A percentile compares a stretch with the other conserved stretches of the same genome.
Conservation (phyloP, 2,113 vertebrate species). For the Myrmecophaga tridactyla region DNA sequence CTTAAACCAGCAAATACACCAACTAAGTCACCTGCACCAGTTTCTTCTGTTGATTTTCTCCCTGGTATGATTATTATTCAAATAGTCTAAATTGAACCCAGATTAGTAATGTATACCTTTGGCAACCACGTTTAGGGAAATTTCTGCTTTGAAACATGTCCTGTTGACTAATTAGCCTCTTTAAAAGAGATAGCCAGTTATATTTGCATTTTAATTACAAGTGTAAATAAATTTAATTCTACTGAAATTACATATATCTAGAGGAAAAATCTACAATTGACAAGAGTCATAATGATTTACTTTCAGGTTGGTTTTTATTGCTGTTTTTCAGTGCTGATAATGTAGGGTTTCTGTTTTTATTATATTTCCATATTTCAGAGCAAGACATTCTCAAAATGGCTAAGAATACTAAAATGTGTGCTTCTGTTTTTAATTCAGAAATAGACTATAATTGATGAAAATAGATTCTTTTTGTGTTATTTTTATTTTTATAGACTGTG, state of each 20-base stretch:
- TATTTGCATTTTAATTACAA: conserved; percentile 11
- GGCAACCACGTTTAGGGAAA: conserved; percentile 46
- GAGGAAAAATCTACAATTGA: neutral
- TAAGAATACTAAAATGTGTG: neutral
- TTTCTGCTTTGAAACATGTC: neutral
- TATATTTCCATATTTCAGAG: conserved; percentile 10
- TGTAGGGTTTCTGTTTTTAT: neutral
- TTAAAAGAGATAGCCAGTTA: conserved; percentile 33
- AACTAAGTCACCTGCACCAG: neutral
- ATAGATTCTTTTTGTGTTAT: neutral
- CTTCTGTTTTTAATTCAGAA: neutral
- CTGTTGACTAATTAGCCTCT: conserved; percentile 38
- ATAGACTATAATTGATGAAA: neutral
- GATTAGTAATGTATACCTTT: conserved; percentile 11
- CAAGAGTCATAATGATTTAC: neutral
- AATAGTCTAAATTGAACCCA: neutral
- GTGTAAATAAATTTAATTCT: neutral
- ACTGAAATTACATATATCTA: neutral
- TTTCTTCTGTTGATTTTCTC: conserved; percentile 50
- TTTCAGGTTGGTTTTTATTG: neutral
- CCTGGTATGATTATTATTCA: conserved; percentile 23
- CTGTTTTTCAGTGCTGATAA: neutral
- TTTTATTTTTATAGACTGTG: neutral
- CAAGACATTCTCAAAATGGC: neutral
- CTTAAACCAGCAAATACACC: neutral